Base-by-base conservation (phyloP, 2,888 invertebrate species). In the Hirudinaria manillensis region DNA sequence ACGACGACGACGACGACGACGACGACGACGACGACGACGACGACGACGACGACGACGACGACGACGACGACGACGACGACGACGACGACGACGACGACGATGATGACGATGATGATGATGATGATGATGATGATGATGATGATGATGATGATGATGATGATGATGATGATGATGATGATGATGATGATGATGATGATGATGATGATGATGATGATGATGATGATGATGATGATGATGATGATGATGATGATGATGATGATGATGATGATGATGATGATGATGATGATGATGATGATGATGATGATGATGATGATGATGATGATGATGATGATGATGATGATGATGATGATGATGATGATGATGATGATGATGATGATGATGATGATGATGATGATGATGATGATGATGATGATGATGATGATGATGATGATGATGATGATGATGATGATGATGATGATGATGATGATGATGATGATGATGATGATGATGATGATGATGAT, bases 221-320 rank as follows among this genome's bases (percentile, higher is more conserved):
- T 53, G 53, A 53, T 53, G 53, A 53, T 24, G 53, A 53, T 53
- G 68, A 21, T 68, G 68, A 68, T 53, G 53, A 53, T 53, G 53
- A 53, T 53, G 53, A 53, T 53, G 71, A 45, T 45, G 45, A 13
- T 71, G 45, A 71, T 71, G 71, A 71, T 71, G 71, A 71, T 71
- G 71, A 73, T 73, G 66, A 66, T 72, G 72, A 27, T 72, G 72
- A 72, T 72, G 56, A 72, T 72, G 72, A 72, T 72, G 72, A 72
- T 72, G 72, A 72, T 45, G 70, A 36, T 45, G 27, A 38, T 27
- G 70, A 45, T 72, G 55, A 55, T 53, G 34, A 56, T 72, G 72
- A 72, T 55, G 72, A 72, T 55, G 72, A 55, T 13, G 56, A 53
- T 68, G 53, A 51, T 21, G 45, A 68, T 29, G 70, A 66, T 27